Evolutionary conservation across 2,888 invertebrate genomes (phyloP), one percentile per base, ranked within the genome.

Genomic region (Baronia brevicornis): DNA sequence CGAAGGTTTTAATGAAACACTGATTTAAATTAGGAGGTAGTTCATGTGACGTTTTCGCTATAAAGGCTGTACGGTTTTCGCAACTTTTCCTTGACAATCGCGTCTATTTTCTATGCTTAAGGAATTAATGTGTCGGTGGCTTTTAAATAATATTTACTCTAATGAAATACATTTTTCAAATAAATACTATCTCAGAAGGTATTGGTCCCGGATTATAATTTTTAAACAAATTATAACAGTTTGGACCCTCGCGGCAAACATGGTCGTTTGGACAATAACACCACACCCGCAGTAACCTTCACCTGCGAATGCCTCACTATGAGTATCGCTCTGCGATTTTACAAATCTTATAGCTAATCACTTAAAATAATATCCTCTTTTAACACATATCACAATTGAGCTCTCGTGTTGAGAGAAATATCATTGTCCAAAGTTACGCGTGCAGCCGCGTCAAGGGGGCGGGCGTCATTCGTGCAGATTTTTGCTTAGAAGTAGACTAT

Each of bases 401-500:
- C 77, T 80, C 84, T 72, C 79, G 41, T 29, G 44, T 43, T 35
- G 78, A 79, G 82, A 82, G 67, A 66, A 66, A 54, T 67, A 71
- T 74, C 68, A 78, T 63, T 65, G 80, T 80, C 75, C 80, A 68
- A 65, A 54, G 38, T 46, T 57, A 70, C 75, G 73, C 71, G 60
- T 39, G 25, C 21, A 38, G 37, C 45, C 64, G 70, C 77, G 78
- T 80, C 79, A 79, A 9, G 48, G 43, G 38, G 46, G 59, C 64
- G 57, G 52, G 46, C 59, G 84, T 85, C 87, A 89, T 84, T 92
- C 93, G 68, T 92, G 92, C 68, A 94, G 85, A 73, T 94, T 94
- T 86, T 94, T 94, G 72, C 93, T 94, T 54, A 95, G 87, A 41
- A 94, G 87, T 61, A 95, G 85, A 79, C 92, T 94, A 62, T 95